Conservation (phyloP, 2,797 vertebrate genomes). For the Spheniscus humboldti region DNA sequence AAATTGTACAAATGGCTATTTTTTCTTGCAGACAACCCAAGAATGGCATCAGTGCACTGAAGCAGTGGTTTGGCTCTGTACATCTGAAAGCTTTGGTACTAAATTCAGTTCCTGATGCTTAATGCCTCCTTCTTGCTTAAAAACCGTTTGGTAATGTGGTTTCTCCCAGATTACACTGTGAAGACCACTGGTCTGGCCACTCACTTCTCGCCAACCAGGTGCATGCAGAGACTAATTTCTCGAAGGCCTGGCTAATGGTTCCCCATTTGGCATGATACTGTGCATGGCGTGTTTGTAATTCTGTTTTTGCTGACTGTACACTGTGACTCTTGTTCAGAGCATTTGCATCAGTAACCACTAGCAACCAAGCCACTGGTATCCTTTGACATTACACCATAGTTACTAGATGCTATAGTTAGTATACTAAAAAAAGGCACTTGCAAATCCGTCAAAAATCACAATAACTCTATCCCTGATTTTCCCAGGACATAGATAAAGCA, state of each 20-base stretch:
- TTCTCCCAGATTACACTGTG: not conserved
- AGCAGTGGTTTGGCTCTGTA: not conserved
- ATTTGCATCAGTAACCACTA: slow-evolving; percentile 13
- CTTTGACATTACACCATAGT: not conserved
- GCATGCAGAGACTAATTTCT: not conserved
- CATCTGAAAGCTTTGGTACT: not conserved
- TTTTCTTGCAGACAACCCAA: not conserved
- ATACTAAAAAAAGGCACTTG: not conserved
- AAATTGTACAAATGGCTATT: not conserved
- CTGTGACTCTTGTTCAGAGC: not conserved
- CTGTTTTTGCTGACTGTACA: not conserved
- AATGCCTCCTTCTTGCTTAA: not conserved
- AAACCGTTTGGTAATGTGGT: not conserved
- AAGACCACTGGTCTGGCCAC: not conserved
- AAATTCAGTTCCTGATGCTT: not conserved
- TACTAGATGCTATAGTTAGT: not conserved
- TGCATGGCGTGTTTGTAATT: not conserved
- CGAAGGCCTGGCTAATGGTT: not conserved
- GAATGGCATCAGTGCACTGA: not conserved
- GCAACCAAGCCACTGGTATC: slow-evolving; percentile 36
- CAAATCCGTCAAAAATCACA: not conserved
- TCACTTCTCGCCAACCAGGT: not conserved
- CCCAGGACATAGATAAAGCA: not conserved
- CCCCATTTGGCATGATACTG: not conserved
- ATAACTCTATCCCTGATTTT: not conserved